Percentiles rank a stretch among this genome's conserved stretches.
Conservation (phyloP, 1,140 invertebrate species). For the Diorhabda elongata region DNA sequence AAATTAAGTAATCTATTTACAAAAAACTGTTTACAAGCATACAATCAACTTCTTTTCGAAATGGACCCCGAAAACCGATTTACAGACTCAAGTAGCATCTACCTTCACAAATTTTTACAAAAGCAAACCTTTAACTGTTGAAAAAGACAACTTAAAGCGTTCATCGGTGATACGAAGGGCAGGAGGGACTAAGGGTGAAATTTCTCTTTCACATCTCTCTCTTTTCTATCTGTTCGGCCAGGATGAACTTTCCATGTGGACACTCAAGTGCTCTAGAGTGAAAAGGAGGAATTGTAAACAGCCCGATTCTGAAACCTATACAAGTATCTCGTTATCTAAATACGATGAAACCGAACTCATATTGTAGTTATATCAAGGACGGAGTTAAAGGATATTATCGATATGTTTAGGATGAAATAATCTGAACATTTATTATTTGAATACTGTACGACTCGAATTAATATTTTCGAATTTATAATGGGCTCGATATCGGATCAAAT, state of each 20-base stretch:
- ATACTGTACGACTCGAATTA: too few species aligned
- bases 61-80: neutral
- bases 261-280: constrained; percentile 24
- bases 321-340: constrained; percentile 30
- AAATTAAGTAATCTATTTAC: neutral
- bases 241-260: constrained; percentile 21
- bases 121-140: constrained; percentile 22
- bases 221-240: constrained; percentile 13
- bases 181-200: constrained; percentile 11
- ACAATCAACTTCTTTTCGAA: neutral
- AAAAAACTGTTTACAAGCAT: neutral
- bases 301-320: constrained; percentile 31
- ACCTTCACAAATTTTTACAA: constrained; percentile 13
- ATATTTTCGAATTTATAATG: too few species aligned
- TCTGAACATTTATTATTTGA: too few species aligned
- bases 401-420: too few species aligned
- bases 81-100: neutral
- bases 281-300: constrained; percentile 28
- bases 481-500: too few species aligned
- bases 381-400: neutral
- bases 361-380: neutral
- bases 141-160: constrained; percentile 26
- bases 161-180: neutral
- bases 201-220: neutral
- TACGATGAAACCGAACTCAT: constrained; percentile 12